phyloP scores from a whole-genome alignment of 1,140 invertebrate genomes.

The Cydia fagiglandana region DNA sequence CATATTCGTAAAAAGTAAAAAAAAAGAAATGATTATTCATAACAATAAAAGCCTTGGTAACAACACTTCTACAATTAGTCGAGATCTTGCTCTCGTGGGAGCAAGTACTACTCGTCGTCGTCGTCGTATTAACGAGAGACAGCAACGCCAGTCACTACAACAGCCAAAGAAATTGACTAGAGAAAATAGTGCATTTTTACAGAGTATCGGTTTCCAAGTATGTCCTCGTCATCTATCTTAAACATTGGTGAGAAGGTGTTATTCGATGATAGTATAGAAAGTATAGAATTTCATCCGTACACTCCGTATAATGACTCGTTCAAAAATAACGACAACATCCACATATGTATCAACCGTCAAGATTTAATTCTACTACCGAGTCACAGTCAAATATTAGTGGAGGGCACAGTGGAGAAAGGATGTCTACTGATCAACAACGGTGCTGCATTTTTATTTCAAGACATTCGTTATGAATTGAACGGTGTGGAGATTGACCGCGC shows the following conservation, averaged over 20 bases:
- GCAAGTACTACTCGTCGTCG: no score
- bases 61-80: no score
- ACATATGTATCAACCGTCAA: neutral
- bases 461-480: no score
- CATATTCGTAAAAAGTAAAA: no score
- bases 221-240: neutral
- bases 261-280: neutral
- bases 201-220: neutral
- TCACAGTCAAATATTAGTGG: neutral
- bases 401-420: neutral
- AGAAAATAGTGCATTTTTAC: neutral
- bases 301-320: no score
- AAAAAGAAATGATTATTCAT: no score
- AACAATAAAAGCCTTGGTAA: no score
- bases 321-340: neutral
- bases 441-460: neutral
- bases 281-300: neutral
- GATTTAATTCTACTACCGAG: neutral
- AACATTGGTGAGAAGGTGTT: neutral
- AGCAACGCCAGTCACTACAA: no score
- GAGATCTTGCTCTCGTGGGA: no score
- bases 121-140: no score
- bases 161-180: neutral
- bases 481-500: no score
- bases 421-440: neutral